A percentile compares a stretch with the other conserved stretches of the same genome.
Conservation (phyloP, 2,113 vertebrate species). For the Thamnophis sirtalis region DNA sequence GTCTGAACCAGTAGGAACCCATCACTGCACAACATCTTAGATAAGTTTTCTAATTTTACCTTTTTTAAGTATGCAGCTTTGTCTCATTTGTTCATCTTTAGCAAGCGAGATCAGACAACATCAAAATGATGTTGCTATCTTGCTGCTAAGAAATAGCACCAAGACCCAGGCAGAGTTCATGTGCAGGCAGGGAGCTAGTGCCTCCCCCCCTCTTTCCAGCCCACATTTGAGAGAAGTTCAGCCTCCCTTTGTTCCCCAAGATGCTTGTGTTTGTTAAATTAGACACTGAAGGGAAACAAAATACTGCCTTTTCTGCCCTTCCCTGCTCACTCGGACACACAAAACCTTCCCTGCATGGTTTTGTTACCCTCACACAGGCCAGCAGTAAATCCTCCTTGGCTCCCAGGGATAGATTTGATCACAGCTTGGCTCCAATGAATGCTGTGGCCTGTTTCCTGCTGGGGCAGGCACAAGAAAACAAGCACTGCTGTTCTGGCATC, state of each 20-base stretch:
- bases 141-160: background rate
- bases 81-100: background rate
- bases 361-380: slow-evolving; percentile 5
- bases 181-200: background rate
- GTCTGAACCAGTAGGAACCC: too few relatives aligned
- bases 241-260: background rate
- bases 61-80: background rate
- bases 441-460: background rate
- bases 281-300: background rate
- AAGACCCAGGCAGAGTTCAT: background rate
- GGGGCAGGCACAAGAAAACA: background rate
- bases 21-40: too few relatives aligned
- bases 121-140: background rate
- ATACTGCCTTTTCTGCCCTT: background rate
- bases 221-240: background rate
- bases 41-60: background rate
- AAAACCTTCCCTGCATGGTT: background rate
- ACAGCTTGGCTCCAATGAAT: slow-evolving; percentile 25
- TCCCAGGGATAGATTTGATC: slow-evolving; percentile 16
- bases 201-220: background rate
- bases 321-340: background rate
- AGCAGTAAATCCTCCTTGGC: slow-evolving; percentile 18
- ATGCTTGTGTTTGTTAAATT: background rate
- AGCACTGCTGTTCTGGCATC: background rate
- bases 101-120: background rate